phyloP scores from a whole-genome alignment of 2,797 vertebrate genomes.

The Gorsachius magnificus region DNA sequence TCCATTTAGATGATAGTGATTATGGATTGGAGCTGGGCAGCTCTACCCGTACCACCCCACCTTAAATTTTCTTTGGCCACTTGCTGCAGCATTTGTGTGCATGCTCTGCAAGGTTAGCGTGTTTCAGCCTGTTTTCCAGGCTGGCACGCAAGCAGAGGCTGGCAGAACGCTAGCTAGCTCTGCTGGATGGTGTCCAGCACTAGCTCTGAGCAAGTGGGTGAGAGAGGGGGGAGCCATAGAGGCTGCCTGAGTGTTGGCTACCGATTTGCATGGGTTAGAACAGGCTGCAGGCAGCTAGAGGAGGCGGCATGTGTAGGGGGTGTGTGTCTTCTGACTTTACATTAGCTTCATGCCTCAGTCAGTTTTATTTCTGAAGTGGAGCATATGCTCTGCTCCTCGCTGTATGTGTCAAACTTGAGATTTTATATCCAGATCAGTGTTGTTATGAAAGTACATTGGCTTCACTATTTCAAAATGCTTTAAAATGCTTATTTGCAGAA shows the following conservation, averaged over 20 bases:
- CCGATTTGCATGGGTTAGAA: background rate
- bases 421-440: background rate
- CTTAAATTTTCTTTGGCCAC: background rate
- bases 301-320: background rate
- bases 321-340: constrained; percentile 23
- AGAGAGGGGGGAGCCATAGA: background rate
- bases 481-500: background rate
- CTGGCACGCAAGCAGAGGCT: background rate
- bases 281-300: background rate
- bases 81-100: background rate
- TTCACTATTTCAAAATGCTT: background rate
- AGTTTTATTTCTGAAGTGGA: constrained; percentile 50
- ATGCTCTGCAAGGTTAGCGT: background rate
- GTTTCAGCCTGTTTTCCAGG: background rate
- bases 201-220: background rate
- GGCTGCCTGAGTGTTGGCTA: background rate
- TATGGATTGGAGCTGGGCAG: background rate
- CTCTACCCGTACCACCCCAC: rapidly evolving
- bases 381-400: constrained; percentile 33
- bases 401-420: background rate
- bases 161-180: background rate
- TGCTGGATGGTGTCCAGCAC: constrained; percentile 22
- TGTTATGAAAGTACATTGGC: background rate
- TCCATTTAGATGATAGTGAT: background rate
- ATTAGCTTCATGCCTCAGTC: background rate